Percentiles rank a stretch among this genome's conserved stretches.
phyloP scores from a whole-genome alignment of 2,797 vertebrate genomes.

The Cirrhinus mrigala region DNA sequence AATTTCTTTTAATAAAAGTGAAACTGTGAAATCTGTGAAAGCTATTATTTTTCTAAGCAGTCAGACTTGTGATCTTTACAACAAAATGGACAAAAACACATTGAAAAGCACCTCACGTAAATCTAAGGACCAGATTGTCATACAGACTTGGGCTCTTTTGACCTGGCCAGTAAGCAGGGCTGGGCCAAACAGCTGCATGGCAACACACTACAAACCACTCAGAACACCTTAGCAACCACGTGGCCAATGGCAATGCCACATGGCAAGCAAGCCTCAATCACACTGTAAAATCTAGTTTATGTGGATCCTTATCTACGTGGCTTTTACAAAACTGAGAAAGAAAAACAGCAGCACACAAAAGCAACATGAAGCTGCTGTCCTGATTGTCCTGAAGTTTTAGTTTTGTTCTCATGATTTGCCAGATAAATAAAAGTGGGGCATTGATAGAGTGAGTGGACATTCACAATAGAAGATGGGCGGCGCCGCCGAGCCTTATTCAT shows the following conservation, averaged over 20 bases:
- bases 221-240: neutral
- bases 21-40: neutral
- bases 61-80: neutral
- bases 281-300: neutral
- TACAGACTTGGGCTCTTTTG: neutral
- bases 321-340: neutral
- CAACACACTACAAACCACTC: constrained; percentile 6
- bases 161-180: neutral
- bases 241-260: neutral
- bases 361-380: neutral
- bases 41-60: neutral
- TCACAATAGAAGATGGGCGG: constrained; percentile 58
- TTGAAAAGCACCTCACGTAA: neutral
- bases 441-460: constrained; percentile 47
- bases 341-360: neutral
- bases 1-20: neutral
- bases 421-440: constrained; percentile 54
- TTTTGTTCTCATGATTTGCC: constrained; percentile 25
- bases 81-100: neutral
- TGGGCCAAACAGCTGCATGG: neutral
- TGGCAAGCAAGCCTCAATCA: neutral
- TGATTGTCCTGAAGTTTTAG: neutral
- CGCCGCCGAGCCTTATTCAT: constrained; percentile 62
- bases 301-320: neutral
- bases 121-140: neutral